Conservation (phyloP, 2,797 vertebrate species). For the Pseudochirops corinnae region DNA sequence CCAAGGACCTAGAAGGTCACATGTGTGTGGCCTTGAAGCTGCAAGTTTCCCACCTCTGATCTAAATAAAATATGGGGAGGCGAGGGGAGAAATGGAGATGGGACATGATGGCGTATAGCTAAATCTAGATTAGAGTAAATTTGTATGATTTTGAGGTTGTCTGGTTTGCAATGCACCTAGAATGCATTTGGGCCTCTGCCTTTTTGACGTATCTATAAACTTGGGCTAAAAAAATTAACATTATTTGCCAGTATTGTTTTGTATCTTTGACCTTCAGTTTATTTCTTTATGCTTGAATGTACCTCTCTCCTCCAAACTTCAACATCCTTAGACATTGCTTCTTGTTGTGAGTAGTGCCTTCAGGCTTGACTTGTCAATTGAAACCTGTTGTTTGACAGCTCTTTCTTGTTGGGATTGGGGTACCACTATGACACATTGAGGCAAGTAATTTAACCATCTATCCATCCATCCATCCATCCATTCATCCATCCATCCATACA, state of each 20-base stretch:
- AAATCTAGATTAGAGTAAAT: not conserved
- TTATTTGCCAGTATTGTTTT: slow-evolving; percentile 5
- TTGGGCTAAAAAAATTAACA: not conserved
- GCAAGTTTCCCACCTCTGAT: too few relatives aligned
- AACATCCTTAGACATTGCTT: not conserved
- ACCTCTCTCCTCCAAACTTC: slow-evolving; percentile 43
- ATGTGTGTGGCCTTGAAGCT: too few relatives aligned
- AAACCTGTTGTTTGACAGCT: slow-evolving; percentile 6
- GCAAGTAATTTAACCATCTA: not conserved
- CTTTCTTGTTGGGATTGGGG: not conserved
- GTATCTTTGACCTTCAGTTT: slow-evolving; percentile 20
- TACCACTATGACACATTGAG: slow-evolving; percentile 17
- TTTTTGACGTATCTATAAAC: slow-evolving; percentile 3
- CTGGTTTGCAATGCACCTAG: not conserved
- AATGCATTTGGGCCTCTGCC: not conserved
- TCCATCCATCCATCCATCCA: not conserved
- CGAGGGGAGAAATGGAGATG: not conserved
- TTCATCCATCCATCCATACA: too few relatives aligned
- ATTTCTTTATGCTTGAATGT: slow-evolving; percentile 24
- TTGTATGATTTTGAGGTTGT: slow-evolving; percentile 16
- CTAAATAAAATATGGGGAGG: not conserved
- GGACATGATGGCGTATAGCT: not conserved
- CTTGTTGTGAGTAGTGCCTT: slow-evolving; percentile 12
- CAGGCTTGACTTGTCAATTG: slow-evolving; percentile 28
- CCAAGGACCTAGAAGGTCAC: too few relatives aligned